Percentiles rank a stretch among this genome's conserved stretches.
Conservation (phyloP, 2,888 invertebrate species). For the Steinernema hermaphroditum region DNA sequence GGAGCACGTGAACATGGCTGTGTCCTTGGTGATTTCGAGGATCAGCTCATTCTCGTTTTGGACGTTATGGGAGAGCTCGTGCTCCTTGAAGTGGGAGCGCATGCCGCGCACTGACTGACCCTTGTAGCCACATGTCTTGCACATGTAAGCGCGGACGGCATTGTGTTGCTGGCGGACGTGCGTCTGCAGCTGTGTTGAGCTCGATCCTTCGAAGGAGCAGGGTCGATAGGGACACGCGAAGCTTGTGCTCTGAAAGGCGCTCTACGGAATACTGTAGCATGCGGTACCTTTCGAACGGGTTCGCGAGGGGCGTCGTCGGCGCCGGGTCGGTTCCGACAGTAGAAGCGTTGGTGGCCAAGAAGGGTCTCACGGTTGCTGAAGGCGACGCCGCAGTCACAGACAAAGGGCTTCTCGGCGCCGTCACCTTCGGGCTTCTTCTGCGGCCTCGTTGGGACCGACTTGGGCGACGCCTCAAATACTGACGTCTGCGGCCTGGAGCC, state of each 20-base stretch:
- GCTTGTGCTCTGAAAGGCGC: not conserved
- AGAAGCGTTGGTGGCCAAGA: constrained; percentile 22
- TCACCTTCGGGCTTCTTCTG: not conserved
- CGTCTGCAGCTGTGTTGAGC: not conserved
- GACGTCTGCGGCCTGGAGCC: not conserved
- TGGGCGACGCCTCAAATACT: no score
- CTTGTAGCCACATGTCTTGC: constrained; percentile 1
- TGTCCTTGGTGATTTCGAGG: constrained; percentile 27
- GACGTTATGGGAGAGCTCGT: not conserved
- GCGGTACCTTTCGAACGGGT: constrained; percentile 11
- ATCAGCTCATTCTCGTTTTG: constrained; percentile 21
- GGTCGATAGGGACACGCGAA: not conserved
- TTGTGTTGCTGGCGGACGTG: constrained; percentile 23
- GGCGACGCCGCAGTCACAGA: constrained; percentile 32
- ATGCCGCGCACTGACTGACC: not conserved
- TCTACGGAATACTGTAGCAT: not conserved
- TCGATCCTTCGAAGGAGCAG: not conserved
- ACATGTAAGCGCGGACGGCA: constrained; percentile 12
- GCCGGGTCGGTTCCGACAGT: constrained; percentile 20
- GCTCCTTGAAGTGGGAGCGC: constrained; percentile 19
- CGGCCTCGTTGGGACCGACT: no score
- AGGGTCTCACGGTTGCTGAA: constrained; percentile 16
- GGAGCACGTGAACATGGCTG: not conserved
- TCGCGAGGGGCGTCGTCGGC: constrained; percentile 7
- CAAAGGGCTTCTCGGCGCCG: constrained; percentile 9